Evolutionary conservation across 2,797 vertebrate genomes (phyloP).

Genomic region (Lepilemur ruficaudatus): DNA sequence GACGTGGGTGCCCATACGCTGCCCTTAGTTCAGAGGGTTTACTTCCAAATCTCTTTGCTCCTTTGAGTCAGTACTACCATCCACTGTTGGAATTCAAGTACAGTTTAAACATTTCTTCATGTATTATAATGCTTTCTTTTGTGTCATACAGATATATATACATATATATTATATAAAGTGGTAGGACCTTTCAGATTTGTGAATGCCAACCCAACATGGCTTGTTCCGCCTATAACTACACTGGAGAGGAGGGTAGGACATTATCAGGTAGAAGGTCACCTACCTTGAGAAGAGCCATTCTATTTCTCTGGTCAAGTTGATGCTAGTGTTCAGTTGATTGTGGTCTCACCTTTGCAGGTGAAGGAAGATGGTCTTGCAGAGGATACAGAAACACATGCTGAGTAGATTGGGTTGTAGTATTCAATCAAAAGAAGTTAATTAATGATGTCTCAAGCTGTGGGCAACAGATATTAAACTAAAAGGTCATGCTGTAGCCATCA

Average conservation of each 20-base stretch:
- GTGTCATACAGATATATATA: accelerated
- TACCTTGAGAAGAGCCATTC: neutral
- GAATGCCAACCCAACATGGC: no score
- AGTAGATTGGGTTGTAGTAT: neutral
- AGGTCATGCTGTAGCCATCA: slow-evolving; percentile 15
- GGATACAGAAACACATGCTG: neutral
- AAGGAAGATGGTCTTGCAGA: neutral
- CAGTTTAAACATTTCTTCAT: neutral
- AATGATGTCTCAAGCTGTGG: slow-evolving; percentile 41
- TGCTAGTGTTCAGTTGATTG: neutral
- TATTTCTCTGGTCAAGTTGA: neutral
- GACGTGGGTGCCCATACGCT: no score
- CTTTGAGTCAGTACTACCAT: neutral
- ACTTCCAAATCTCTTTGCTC: neutral
- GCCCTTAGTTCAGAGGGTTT: neutral
- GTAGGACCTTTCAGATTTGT: neutral
- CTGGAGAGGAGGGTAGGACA: accelerated
- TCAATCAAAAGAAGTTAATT: slow-evolving; percentile 42
- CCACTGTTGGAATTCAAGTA: neutral
- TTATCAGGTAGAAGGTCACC: neutral
- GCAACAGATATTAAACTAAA: slow-evolving; percentile 51
- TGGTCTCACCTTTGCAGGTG: neutral
- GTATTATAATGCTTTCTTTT: neutral
- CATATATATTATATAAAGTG: neutral
- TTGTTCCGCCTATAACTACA: accelerated